Evolutionary conservation across 2,888 invertebrate species (phyloP).

Genomic region (Catocala nupta): DNA sequence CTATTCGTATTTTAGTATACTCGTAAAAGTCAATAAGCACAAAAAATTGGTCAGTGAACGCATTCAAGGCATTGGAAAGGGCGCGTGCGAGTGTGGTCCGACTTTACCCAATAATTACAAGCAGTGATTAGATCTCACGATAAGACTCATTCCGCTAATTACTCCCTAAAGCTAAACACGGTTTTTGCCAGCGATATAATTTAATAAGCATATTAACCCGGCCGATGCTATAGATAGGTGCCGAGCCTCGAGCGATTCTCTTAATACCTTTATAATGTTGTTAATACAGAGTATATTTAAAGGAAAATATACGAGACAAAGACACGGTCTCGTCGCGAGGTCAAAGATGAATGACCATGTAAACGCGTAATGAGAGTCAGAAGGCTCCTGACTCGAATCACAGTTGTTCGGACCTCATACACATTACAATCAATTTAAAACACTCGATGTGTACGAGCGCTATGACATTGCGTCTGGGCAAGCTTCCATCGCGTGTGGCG

Average conservation of each 20-base stretch:
- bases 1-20: constrained; percentile 27
- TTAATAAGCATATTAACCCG: constrained; percentile 86
- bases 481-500: constrained; percentile 77
- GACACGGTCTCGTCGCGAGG: constrained; percentile 68
- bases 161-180: constrained; percentile 86
- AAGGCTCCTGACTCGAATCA: constrained; percentile 80
- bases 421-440: constrained; percentile 85
- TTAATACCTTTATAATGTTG: constrained; percentile 77
- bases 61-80: constrained; percentile 55
- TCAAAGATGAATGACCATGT: constrained; percentile 86
- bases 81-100: constrained; percentile 66
- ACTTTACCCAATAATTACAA: constrained; percentile 81
- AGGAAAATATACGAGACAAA: constrained; percentile 64
- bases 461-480: constrained; percentile 76
- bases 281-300: constrained; percentile 62
- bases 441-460: constrained; percentile 68
- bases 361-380: constrained; percentile 77
- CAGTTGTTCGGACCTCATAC: constrained; percentile 77
- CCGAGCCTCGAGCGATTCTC: constrained; percentile 73
- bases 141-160: constrained; percentile 85
- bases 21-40: constrained; percentile 42
- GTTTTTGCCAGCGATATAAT: constrained; percentile 85
- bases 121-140: constrained; percentile 82
- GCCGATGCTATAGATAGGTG: constrained; percentile 82
- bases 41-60: constrained; percentile 55